Evolutionary conservation across 2,113 vertebrate genomes (phyloP).

Genomic region (Nettapus auritus): DNA sequence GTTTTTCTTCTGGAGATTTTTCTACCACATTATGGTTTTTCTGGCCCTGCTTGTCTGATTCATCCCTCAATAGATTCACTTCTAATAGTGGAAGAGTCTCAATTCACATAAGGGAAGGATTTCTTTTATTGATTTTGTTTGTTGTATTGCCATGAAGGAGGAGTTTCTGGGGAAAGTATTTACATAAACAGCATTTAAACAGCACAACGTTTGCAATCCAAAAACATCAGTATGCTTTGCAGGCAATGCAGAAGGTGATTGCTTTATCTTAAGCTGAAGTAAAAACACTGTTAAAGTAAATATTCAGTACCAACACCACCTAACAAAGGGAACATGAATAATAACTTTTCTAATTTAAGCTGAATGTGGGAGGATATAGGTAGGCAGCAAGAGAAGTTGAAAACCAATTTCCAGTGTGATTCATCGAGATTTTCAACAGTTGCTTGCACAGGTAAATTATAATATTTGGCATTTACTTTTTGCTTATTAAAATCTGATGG

Average conservation of each 20-base stretch:
- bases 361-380: conserved; percentile 63
- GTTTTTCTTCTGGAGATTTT: not conserved
- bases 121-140: not conserved
- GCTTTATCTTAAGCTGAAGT: conserved; percentile 10
- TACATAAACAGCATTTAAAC: conserved; percentile 24
- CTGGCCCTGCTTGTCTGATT: not conserved
- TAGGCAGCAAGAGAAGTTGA: conserved; percentile 56
- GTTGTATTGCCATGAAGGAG: not conserved
- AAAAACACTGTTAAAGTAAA: conserved; percentile 40
- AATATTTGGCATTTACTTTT: conserved; percentile 32
- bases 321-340: conserved; percentile 65
- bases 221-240: not conserved
- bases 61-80: not conserved
- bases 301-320: conserved; percentile 27
- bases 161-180: not conserved
- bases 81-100: not conserved
- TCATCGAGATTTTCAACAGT: conserved; percentile 44
- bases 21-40: not conserved
- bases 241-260: not conserved
- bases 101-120: not conserved
- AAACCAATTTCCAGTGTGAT: conserved; percentile 47
- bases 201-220: not conserved
- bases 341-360: conserved; percentile 66
- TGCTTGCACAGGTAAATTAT: conserved; percentile 51
- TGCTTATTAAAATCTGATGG: not conserved